phyloP scores from a whole-genome alignment of 2,797 vertebrate species.

The Adelosebastes latens region DNA sequence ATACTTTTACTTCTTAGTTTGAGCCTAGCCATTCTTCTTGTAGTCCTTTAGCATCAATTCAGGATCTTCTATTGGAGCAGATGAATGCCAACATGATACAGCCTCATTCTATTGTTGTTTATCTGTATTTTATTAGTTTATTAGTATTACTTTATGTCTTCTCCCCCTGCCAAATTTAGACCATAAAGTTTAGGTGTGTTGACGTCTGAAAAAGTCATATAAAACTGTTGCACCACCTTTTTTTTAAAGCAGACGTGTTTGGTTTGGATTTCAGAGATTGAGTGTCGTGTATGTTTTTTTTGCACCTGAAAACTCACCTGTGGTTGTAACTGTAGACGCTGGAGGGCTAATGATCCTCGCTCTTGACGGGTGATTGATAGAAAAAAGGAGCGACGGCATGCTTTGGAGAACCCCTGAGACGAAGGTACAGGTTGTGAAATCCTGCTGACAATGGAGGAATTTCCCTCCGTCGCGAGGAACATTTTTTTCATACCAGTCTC shows the following conservation, averaged over 20 bases:
- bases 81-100: neutral
- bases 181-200: neutral
- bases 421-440: conserved; percentile 64
- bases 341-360: neutral
- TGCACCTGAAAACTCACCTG: conserved; percentile 17
- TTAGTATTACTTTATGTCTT: neutral
- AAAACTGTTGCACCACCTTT: conserved; percentile 8
- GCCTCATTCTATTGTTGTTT: neutral
- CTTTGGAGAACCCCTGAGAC: conserved; percentile 42
- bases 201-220: neutral
- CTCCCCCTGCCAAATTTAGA: neutral
- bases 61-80: neutral
- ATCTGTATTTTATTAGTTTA: neutral
- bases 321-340: neutral
- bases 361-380: conserved; percentile 47
- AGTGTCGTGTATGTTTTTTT: neutral
- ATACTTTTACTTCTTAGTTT: neutral
- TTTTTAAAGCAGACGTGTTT: neutral
- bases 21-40: neutral
- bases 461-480: conserved; percentile 71
- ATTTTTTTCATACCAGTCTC: conserved; percentile 74
- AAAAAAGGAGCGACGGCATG: conserved; percentile 12
- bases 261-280: conserved; percentile 20
- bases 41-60: neutral
- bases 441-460: conserved; percentile 72